phyloP scores from a whole-genome alignment of 2,888 invertebrate species.

The Patella depressa region DNA sequence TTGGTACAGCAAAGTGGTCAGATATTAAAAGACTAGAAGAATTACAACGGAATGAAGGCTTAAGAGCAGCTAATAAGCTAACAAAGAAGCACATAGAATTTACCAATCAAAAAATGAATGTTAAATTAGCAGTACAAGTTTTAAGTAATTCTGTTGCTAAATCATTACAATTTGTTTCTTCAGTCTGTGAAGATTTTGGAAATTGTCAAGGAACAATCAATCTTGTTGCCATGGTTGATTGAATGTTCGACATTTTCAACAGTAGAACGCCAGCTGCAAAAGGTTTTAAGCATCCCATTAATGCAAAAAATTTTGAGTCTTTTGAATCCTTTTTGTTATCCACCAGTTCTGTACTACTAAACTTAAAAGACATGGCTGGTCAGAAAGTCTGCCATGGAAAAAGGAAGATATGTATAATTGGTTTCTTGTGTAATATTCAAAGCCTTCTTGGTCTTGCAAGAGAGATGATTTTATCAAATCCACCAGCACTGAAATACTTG shows the following conservation, averaged over 20 bases:
- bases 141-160: conserved; percentile 16
- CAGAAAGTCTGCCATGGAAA: conserved; percentile 9
- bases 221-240: background rate
- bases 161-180: conserved; percentile 14
- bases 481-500: background rate
- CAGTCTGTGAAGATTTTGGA: conserved; percentile 10
- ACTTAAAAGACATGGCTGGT: conserved; percentile 5
- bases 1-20: background rate
- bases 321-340: background rate
- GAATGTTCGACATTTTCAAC: conserved; percentile 19
- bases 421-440: conserved; percentile 14
- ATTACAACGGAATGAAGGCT: conserved; percentile 8
- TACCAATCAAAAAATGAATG: background rate
- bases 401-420: conserved; percentile 14
- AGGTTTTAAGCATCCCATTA: conserved; percentile 17
- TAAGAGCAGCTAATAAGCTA: conserved; percentile 16
- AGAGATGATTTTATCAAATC: background rate
- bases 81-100: conserved; percentile 13
- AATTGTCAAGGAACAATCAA: background rate
- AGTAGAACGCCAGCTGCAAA: conserved; percentile 1
- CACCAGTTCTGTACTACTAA: background rate
- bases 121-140: conserved; percentile 13
- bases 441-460: background rate
- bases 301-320: background rate
- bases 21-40: conserved; percentile 4